Evolutionary conservation across 2,888 invertebrate genomes (phyloP).

Genomic region (Xanthia togata): DNA sequence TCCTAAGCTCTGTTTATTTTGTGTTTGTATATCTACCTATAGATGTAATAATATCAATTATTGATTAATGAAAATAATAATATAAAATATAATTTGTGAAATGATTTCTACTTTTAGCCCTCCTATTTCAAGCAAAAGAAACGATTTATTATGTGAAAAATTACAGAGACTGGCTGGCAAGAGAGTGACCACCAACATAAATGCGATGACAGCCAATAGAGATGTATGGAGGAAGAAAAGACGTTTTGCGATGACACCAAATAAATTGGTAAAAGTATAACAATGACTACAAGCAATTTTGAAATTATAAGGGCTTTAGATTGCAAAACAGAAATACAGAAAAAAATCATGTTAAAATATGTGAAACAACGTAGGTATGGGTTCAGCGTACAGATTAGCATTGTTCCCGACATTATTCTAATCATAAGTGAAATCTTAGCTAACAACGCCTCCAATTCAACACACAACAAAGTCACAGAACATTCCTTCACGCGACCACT

Average conservation of each 20-base stretch:
- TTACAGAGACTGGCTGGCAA: too few species aligned
- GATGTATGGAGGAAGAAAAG: background rate
- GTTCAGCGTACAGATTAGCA: conserved; percentile 10
- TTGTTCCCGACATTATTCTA: conserved; percentile 12
- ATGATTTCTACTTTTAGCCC: background rate
- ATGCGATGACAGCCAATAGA: too few species aligned
- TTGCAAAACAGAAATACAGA: background rate
- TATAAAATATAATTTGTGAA: too few species aligned
- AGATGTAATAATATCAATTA: background rate
- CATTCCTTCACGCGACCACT: conserved; percentile 37
- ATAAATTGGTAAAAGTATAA: background rate
- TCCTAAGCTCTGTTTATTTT: background rate
- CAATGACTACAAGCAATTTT: background rate
- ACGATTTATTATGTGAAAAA: background rate
- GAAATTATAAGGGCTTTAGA: background rate
- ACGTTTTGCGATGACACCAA: too few species aligned
- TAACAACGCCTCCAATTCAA: conserved; percentile 10
- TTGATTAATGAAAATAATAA: too few species aligned
- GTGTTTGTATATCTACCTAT: background rate
- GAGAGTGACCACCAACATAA: too few species aligned
- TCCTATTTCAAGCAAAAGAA: background rate
- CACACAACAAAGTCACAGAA: conserved; percentile 17
- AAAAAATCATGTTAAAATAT: background rate
- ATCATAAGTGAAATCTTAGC: conserved; percentile 33
- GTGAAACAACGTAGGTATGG: background rate